Conservation (phyloP, 2,888 invertebrate genomes). For the Ornithoptera priamus region DNA sequence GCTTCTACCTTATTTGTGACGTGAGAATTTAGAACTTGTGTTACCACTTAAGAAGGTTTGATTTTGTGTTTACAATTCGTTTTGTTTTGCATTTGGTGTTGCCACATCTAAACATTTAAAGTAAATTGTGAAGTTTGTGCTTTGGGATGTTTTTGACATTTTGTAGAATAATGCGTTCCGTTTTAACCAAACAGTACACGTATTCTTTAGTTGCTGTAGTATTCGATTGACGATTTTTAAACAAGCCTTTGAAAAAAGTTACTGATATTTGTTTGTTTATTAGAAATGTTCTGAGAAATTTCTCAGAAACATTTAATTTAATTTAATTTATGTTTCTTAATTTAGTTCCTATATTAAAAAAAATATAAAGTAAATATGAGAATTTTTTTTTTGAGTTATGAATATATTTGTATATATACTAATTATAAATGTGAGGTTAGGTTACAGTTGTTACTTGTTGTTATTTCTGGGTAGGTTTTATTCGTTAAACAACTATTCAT, state of each 20-base stretch:
- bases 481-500: too few species aligned
- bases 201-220: background rate
- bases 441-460: too few species aligned
- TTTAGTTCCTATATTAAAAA: too few species aligned
- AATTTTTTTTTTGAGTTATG: too few species aligned
- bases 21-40: conserved; percentile 11
- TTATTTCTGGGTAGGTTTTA: too few species aligned
- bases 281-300: too few species aligned
- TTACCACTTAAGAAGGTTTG: background rate
- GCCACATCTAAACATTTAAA: conserved; percentile 32
- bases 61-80: conserved; percentile 28
- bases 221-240: background rate
- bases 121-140: conserved; percentile 40
- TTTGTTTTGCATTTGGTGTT: conserved; percentile 31
- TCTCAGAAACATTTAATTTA: too few species aligned
- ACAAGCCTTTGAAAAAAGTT: background rate
- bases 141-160: conserved; percentile 43
- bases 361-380: too few species aligned
- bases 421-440: too few species aligned
- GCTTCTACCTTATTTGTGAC: conserved; percentile 1
- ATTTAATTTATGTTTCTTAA: too few species aligned
- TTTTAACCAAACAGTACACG: background rate
- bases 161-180: conserved; percentile 33
- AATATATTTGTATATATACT: too few species aligned
- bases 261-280: too few species aligned